Evolutionary conservation across 2,113 vertebrate genomes (phyloP).

Genomic region (Microcebus murinus): DNA sequence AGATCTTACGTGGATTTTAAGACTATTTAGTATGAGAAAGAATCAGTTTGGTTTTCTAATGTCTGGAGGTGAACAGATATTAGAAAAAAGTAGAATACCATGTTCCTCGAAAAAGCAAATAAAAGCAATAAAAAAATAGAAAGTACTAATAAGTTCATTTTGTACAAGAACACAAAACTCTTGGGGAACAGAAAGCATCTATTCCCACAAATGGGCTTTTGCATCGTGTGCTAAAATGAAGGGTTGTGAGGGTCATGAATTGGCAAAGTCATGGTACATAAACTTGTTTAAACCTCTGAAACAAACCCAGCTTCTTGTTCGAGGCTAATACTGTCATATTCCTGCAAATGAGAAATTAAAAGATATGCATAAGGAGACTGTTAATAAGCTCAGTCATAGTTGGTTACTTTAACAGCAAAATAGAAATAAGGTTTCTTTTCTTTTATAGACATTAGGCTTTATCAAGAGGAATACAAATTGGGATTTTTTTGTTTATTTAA

Average conservation of each 20-base stretch:
- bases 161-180: background rate
- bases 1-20: background rate
- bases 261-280: background rate
- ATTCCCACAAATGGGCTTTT: background rate
- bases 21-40: background rate
- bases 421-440: constrained; percentile 38
- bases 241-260: background rate
- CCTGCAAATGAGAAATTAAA: constrained; percentile 11
- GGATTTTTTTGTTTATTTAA: constrained; percentile 4
- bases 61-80: background rate
- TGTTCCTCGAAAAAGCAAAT: background rate
- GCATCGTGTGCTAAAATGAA: background rate
- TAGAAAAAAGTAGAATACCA: background rate
- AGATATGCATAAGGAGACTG: background rate
- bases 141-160: background rate
- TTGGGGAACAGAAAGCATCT: background rate
- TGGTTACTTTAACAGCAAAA: background rate
- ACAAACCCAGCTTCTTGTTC: background rate
- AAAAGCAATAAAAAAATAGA: background rate
- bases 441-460: background rate
- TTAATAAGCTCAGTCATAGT: background rate
- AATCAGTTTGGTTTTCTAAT: background rate
- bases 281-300: constrained; percentile 27
- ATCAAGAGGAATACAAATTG: constrained; percentile 20
- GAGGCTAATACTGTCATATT: background rate